Evolutionary conservation across 2,113 vertebrate species (phyloP), one percentile per base, ranked within the genome.

Genomic region (Erythrocercus mccallii): DNA sequence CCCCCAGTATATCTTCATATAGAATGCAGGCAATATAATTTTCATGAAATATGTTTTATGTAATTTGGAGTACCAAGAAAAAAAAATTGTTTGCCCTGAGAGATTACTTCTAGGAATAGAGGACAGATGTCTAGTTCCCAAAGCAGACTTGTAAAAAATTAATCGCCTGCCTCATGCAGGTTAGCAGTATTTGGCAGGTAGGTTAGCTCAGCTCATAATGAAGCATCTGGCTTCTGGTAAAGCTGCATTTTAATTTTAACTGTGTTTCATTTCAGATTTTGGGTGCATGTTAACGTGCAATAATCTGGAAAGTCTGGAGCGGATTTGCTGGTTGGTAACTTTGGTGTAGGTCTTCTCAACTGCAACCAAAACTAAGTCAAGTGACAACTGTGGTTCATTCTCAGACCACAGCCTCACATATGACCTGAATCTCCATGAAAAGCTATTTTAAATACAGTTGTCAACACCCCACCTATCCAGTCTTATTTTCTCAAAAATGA

Each of bases 91-190:
- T 76, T 90, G 86, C 89, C 74, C 31, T 58, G 78, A 96, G 83
- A 92, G 69, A 87, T 42, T 87, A 87, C 86, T 86, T 86, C 84
- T 77, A 82, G 72, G 94, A 92, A 89, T 33, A 92, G 86, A 94
- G 92, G 83, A 93, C 94, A 74, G 92, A 90, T 82, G 88, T 91
- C 88, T 78, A 42, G 72, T 82, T 87, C 81, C 84, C 30, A 47
- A 88, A 88, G 90, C 77, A 65, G 90, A 90, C 90, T 95, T 92
- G 70, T 95, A 94, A 96, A 97, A 97, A 86, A 91, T 94, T 93
- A 96, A 96, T 94, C 79, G 15, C 71, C 72, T 82, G 68, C 91
- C 94, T 90, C 73, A 61, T 65, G 87, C 90, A 94, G 94, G 95
- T 86, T 77, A 54, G 95, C 95, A 74, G 86, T 35, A 42, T 76